Base-by-base conservation (phyloP, 2,113 vertebrate species). In the Rhodinocichla rosea region DNA sequence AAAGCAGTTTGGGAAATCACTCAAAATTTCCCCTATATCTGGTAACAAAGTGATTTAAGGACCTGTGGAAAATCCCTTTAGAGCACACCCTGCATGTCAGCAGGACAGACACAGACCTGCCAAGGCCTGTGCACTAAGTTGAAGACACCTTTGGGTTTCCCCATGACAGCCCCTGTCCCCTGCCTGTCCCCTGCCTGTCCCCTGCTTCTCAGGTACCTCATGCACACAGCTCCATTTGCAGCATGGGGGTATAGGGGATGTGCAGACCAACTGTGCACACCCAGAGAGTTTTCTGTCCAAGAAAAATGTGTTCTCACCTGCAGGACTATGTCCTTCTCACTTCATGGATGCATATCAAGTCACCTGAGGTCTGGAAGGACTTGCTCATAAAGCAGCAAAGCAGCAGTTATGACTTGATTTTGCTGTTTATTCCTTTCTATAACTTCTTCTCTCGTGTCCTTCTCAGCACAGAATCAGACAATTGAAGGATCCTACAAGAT, bases 61-160 rank as follows among this genome's bases (percentile, higher is more conserved):
- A 60, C 56, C 33, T 79, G 40, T 86, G 94, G 91, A 80, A 97
- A 94, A 35, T 90, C 89, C 94, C 95, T 60, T 50, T 73, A 56
- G 42, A 73, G 23, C 24, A 77, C 49, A 49, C 5, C 5, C 21
- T 2, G 0, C 47, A 12, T 57, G 73, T 67, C 68, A 87, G 50
- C 18, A 77, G 78, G 39, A 52, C 78, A 79, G 30, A 83, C 49
- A 33, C 15, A 45, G 53, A 78, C 49, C 17, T 91, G 70, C 24
- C 44, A 68, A 82, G n/a, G 42, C 49, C 47, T 16, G 10, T 80
- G 27, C 16, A 2, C 4, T 65, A 88, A 76, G 21, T 13, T 85
- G 59, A 59, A 50, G 73, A 15, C 18, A 19, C 12, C 0, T 0
- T 5, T 73, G 32, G 10, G 23, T 39, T 88, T 22, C 23, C 30